Conservation (phyloP, 2,888 invertebrate species). For the Pemphredon lugubris region DNA sequence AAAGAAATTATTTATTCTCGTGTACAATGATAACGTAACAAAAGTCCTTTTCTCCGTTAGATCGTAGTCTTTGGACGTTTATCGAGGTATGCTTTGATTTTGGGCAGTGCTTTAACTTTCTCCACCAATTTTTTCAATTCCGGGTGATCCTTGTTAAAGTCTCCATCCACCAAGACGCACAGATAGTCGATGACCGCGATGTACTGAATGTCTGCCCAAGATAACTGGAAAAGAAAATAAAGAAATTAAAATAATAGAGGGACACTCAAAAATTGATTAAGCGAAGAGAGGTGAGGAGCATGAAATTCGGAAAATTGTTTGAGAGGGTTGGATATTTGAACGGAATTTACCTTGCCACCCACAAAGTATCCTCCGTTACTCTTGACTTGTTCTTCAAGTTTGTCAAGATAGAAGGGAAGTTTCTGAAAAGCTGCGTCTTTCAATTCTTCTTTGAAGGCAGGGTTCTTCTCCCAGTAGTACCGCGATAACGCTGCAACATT, state of each 20-base stretch:
- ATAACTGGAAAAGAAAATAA: conserved; percentile 47
- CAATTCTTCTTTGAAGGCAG: conserved; percentile 63
- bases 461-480: conserved; percentile 72
- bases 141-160: conserved; percentile 79
- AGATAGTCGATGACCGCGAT: conserved; percentile 78
- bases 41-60: too few species aligned
- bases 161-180: conserved; percentile 64
- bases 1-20: too few species aligned
- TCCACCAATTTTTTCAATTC: conserved; percentile 77
- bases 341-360: conserved; percentile 73
- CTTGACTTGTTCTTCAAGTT: conserved; percentile 72
- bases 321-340: too few species aligned
- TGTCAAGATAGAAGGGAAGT: conserved; percentile 62
- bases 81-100: conserved; percentile 80
- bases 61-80: conserved; percentile 70
- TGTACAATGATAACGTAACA: too few species aligned
- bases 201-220: conserved; percentile 81
- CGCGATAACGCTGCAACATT: conserved; percentile 63
- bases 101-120: conserved; percentile 66
- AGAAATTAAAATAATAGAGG: background rate
- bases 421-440: conserved; percentile 69
- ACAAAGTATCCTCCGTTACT: conserved; percentile 76
- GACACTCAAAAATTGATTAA: background rate
- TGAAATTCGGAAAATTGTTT: too few species aligned
- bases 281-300: too few species aligned